Percentiles rank a stretch among this genome's conserved stretches.
Conservation (phyloP, 92 coral and sea anemone genomes). For the Parazoanthus atlanticus region DNA sequence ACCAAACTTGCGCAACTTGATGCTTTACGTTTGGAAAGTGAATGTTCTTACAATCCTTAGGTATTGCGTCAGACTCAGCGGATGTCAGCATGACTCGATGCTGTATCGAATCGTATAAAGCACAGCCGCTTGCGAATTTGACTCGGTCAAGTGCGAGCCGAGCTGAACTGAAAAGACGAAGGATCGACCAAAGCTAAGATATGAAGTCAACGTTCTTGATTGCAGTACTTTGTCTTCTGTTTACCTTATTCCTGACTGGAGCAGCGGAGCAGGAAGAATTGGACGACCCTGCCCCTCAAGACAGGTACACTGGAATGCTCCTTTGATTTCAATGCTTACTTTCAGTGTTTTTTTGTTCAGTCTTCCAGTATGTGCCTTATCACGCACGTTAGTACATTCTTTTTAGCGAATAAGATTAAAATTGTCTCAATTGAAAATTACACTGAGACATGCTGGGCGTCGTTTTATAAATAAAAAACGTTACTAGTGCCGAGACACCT, state of each 20-base stretch:
- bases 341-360: too few relatives aligned
- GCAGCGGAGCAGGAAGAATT: not conserved
- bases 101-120: not conserved
- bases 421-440: too few relatives aligned
- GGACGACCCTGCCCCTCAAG: not conserved
- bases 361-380: too few relatives aligned
- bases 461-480: too few relatives aligned
- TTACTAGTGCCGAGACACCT: too few relatives aligned
- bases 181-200: not conserved
- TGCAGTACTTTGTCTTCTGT: not conserved
- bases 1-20: not conserved
- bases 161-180: not conserved
- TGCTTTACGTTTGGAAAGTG: not conserved
- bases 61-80: not conserved
- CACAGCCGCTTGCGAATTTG: not conserved
- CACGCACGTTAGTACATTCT: too few relatives aligned
- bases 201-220: not conserved
- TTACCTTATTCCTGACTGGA: not conserved
- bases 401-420: too few relatives aligned
- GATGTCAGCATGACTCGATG: not conserved
- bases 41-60: not conserved
- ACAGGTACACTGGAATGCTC: not conserved
- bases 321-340: too few relatives aligned
- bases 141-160: not conserved
- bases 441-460: too few relatives aligned